Conservation (phyloP, 2,113 vertebrate species). For the Condylura cristata region DNA sequence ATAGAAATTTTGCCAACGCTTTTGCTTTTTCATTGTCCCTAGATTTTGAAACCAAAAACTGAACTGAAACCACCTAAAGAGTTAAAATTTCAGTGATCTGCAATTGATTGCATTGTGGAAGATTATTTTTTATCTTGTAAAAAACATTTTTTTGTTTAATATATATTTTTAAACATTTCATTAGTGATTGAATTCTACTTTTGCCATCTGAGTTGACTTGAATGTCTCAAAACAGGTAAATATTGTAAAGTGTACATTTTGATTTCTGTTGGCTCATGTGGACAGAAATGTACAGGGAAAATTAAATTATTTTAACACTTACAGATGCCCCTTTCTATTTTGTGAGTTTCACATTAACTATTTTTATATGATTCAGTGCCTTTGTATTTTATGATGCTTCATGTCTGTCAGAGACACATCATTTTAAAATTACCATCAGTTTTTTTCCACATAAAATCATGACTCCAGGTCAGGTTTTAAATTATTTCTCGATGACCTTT, state of each 20-base stretch:
- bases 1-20: slow-evolving; percentile 73
- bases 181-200: slow-evolving; percentile 60
- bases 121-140: slow-evolving; percentile 66
- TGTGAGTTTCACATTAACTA: neutral
- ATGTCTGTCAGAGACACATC: neutral
- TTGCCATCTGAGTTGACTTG: slow-evolving; percentile 55
- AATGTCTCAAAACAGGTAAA: slow-evolving; percentile 40
- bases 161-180: slow-evolving; percentile 71
- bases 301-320: slow-evolving; percentile 86
- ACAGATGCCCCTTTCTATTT: slow-evolving; percentile 48
- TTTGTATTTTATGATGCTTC: slow-evolving; percentile 34
- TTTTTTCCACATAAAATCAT: neutral
- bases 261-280: slow-evolving; percentile 33
- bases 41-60: slow-evolving; percentile 70
- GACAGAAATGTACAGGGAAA: slow-evolving; percentile 64
- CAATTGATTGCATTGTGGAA: slow-evolving; percentile 43
- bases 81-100: slow-evolving; percentile 69
- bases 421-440: neutral
- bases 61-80: slow-evolving; percentile 57
- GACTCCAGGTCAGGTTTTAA: slow-evolving; percentile 14
- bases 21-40: slow-evolving; percentile 49
- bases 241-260: slow-evolving; percentile 61
- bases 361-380: neutral
- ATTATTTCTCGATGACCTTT: slow-evolving; percentile 10
- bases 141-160: slow-evolving; percentile 73